A percentile compares a stretch with the other conserved stretches of the same genome.
Conservation (phyloP, 2,888 invertebrate species). For the Mamestra brassicae region DNA sequence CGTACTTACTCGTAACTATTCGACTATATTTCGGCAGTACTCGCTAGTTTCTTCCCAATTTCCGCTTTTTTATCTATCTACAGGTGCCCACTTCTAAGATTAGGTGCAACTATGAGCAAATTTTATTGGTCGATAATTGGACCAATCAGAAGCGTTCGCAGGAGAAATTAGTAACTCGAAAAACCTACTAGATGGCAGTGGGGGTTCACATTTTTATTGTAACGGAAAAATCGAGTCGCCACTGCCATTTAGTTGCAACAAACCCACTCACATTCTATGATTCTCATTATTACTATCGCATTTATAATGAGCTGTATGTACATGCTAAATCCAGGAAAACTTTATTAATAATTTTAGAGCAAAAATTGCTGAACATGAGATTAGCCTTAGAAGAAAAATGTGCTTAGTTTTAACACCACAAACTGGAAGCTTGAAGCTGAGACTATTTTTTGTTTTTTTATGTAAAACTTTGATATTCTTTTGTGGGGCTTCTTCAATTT, state of each 20-base stretch:
- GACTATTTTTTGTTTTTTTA: conserved; percentile 46
- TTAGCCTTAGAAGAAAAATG: conserved; percentile 67
- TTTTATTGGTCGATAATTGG: conserved; percentile 82
- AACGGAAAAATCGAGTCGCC: conserved; percentile 27
- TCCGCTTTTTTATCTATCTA: conserved; percentile 79
- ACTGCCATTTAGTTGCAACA: conserved; percentile 57
- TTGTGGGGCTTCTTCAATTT: conserved; percentile 58
- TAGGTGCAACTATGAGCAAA: conserved; percentile 88
- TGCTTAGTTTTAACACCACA: conserved; percentile 82
- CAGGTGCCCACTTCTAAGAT: conserved; percentile 82
- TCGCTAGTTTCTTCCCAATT: conserved; percentile 78
- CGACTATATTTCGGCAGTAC: conserved; percentile 82
- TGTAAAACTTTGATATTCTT: conserved; percentile 51
- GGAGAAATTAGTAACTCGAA: conserved; percentile 67
- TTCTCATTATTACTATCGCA: conserved; percentile 56
- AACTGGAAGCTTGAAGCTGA: conserved; percentile 64
- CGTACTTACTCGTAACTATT: conserved; percentile 65
- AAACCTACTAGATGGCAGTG: conserved; percentile 64
- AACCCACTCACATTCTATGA: conserved; percentile 48
- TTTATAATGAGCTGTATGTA: conserved; percentile 81
- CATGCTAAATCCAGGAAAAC: conserved; percentile 77
- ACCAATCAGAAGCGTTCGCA: conserved; percentile 82
- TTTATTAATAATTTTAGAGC: conserved; percentile 74
- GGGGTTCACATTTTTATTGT: conserved; percentile 40
- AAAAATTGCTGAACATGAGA: conserved; percentile 79